Percentiles rank a stretch among this genome's conserved stretches.
Evolutionary conservation across 1,140 invertebrate genomes (phyloP).

Genomic region (Plectrocnemia conspersa): DNA sequence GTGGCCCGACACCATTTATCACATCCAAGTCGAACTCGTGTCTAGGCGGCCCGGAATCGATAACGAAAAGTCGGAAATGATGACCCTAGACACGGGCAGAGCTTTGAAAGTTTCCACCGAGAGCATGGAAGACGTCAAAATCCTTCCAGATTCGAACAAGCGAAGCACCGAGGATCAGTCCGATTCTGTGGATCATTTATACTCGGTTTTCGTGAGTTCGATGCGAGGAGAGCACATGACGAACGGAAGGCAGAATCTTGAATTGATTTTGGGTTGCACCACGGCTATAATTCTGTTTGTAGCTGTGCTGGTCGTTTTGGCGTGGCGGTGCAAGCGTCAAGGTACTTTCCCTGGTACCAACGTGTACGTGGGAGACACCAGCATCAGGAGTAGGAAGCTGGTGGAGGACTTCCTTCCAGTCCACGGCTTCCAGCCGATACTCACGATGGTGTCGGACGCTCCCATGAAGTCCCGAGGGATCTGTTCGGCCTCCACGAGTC

Average conservation of each 20-base stretch:
- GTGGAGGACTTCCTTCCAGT: conserved; percentile 53
- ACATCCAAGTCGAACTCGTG: conserved; percentile 67
- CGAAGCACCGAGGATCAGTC: conserved; percentile 36
- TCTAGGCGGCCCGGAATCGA: conserved; percentile 55
- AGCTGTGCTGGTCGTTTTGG: conserved; percentile 48
- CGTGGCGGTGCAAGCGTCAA: conserved; percentile 52
- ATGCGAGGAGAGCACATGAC: conserved; percentile 53
- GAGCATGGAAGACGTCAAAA: conserved; percentile 55
- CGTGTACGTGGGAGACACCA: conserved; percentile 54
- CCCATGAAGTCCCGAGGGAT: conserved; percentile 41
- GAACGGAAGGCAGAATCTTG: conserved; percentile 50
- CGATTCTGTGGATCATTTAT: conserved; percentile 51
- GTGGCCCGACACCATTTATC: conserved; percentile 75
- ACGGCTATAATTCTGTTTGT: conserved; percentile 55
- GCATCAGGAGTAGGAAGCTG: conserved; percentile 53
- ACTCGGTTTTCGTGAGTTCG: conserved; percentile 56
- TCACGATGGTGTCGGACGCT: conserved; percentile 46
- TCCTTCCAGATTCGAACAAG: conserved; percentile 39
- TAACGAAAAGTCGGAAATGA: conserved; percentile 57
- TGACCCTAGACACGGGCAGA: conserved; percentile 57
- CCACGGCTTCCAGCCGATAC: conserved; percentile 55
- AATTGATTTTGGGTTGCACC: conserved; percentile 51
- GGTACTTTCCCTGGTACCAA: conserved; percentile 54
- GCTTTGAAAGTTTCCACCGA: conserved; percentile 58
- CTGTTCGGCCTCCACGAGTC: conserved; percentile 34